These are phyloP conservation scores for Mylabris phalerata DNA, from an alignment of 1,140 invertebrate species.

Conservation along the genomic window DNA sequence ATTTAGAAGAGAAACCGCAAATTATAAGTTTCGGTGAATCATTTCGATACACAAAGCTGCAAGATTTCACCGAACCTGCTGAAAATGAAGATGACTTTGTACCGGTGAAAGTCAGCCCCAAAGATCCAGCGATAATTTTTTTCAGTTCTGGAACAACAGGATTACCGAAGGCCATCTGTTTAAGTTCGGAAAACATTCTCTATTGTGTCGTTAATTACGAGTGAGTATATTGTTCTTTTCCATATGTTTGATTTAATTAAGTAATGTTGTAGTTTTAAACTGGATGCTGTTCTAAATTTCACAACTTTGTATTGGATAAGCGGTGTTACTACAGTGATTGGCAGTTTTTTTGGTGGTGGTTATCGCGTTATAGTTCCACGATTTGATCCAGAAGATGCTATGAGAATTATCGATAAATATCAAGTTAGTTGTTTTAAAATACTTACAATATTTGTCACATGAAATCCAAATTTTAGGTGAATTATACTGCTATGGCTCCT, in stretches of 20 bases:
- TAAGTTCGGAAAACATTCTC: slow-evolving; percentile 47
- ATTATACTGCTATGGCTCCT: too few relatives aligned
- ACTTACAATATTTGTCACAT: too few relatives aligned
- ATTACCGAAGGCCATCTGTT: slow-evolving; percentile 63
- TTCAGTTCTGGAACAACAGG: slow-evolving; percentile 67
- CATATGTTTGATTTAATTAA: too few relatives aligned
- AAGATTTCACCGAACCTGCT: slow-evolving; percentile 15
- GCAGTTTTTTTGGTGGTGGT: not conserved
- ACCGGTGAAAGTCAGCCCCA: slow-evolving; percentile 22
- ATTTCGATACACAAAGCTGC: slow-evolving; percentile 10
- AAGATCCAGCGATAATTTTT: slow-evolving; percentile 36
- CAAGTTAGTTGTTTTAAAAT: not conserved
- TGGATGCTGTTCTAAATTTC: not conserved
- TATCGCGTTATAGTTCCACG: not conserved
- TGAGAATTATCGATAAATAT: slow-evolving; percentile 2
- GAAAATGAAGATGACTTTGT: slow-evolving; percentile 26
- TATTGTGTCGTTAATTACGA: too few relatives aligned
- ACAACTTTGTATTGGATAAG: slow-evolving; percentile 6
- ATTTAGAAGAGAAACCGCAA: slow-evolving; percentile 13
- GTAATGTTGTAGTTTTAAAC: too few relatives aligned
- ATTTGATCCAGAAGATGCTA: not conserved
- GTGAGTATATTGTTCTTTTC: too few relatives aligned
- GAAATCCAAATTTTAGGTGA: too few relatives aligned
- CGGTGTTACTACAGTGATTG: not conserved
- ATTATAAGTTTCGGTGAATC: slow-evolving; percentile 21